Evolutionary conservation across 2,797 vertebrate species (phyloP).

Genomic region (Etheostoma perlongum): DNA sequence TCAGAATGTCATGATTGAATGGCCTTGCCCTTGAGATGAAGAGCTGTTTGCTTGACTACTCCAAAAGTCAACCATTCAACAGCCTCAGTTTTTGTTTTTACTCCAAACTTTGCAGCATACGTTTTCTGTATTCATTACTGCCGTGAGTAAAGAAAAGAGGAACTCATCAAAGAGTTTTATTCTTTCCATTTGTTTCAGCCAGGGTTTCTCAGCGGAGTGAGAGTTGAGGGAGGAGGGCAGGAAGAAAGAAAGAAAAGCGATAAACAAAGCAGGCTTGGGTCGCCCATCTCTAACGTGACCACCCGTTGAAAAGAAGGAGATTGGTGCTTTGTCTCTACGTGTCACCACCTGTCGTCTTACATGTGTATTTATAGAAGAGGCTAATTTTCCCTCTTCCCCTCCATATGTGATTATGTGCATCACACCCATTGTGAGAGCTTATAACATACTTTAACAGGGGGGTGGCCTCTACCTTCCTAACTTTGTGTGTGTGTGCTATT

Average conservation of each 20-base stretch:
- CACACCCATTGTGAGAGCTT: too few relatives aligned
- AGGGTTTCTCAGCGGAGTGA: slow-evolving; percentile 36
- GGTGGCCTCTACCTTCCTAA: neutral
- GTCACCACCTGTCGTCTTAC: slow-evolving; percentile 41
- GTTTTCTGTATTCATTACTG: slow-evolving; percentile 47
- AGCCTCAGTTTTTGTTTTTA: slow-evolving; percentile 30
- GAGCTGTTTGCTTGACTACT: slow-evolving; percentile 56
- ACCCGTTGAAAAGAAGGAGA: slow-evolving; percentile 41
- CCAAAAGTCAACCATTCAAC: slow-evolving; percentile 39
- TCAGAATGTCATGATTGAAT: slow-evolving; percentile 40
- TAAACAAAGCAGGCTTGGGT: slow-evolving; percentile 38
- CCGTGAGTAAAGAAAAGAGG: slow-evolving; percentile 10
- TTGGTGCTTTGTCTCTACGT: slow-evolving; percentile 37
- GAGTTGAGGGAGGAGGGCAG: neutral
- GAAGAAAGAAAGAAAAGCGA: slow-evolving; percentile 18
- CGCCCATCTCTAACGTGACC: slow-evolving; percentile 25
- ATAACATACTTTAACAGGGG: neutral
- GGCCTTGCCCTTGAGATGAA: slow-evolving; percentile 60
- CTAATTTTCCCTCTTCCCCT: slow-evolving; percentile 48
- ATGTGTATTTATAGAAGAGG: slow-evolving; percentile 61
- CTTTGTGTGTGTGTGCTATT: slow-evolving; percentile 30
- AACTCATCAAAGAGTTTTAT: slow-evolving; percentile 55
- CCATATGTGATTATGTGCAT: slow-evolving; percentile 25
- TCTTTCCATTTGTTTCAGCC: slow-evolving; percentile 34
- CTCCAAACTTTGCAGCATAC: slow-evolving; percentile 15